These are phyloP conservation scores for Trogon surrucura DNA, from an alignment of 2,113 vertebrate species.

Conservation along the genomic window DNA sequence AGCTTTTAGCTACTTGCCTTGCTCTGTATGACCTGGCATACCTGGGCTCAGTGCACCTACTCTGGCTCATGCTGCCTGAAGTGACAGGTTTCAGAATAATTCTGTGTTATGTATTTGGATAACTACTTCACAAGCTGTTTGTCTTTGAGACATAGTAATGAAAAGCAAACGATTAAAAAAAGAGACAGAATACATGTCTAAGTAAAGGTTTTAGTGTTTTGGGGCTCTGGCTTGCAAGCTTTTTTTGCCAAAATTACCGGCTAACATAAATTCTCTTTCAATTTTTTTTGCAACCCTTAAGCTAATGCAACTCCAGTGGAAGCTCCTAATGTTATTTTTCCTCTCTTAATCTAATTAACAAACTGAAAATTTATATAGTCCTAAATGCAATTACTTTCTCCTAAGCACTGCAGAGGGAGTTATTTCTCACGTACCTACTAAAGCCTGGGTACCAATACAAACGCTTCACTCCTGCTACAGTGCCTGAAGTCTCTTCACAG, in stretches of 20 bases:
- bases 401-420: slow-evolving; percentile 18
- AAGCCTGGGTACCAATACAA: not conserved
- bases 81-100: not conserved
- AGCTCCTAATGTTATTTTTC: slow-evolving; percentile 16
- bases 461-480: not conserved
- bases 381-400: slow-evolving; percentile 7
- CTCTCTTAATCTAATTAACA: slow-evolving; percentile 29
- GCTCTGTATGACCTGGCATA: not conserved
- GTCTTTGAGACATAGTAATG: not conserved
- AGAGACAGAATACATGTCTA: not conserved
- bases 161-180: not conserved
- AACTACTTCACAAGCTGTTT: not conserved
- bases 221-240: not conserved
- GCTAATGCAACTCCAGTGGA: not conserved
- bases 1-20: not conserved
- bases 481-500: not conserved
- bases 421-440: not conserved
- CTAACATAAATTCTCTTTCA: not conserved
- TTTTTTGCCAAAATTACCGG: not conserved
- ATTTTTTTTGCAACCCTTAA: slow-evolving; percentile 4
- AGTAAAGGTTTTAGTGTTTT: not conserved
- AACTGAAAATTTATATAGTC: not conserved
- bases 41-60: not conserved
- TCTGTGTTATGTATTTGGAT: not conserved
- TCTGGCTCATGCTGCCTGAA: not conserved